Evolutionary conservation across 2,797 vertebrate species (phyloP).

Genomic region (Takifugu rubripes): DNA sequence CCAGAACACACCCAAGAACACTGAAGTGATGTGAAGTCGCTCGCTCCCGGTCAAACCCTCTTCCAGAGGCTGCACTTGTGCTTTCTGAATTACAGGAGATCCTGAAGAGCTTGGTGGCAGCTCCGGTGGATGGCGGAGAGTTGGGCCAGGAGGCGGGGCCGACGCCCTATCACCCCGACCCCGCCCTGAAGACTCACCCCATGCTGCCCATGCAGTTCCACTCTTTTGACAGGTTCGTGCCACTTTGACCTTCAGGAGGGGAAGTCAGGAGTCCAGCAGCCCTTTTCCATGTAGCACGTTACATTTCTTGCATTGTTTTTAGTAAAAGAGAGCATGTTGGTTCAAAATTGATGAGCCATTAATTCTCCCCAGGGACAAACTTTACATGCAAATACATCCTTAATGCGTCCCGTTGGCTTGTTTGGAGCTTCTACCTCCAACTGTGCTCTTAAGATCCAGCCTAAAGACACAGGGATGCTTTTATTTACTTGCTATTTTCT

Average conservation of each 20-base stretch:
- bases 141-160: slow-evolving; percentile 88
- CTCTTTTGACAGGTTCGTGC: slow-evolving; percentile 91
- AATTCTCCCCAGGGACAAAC: too few relatives aligned
- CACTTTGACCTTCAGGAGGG: background rate
- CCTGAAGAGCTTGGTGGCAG: slow-evolving; percentile 94
- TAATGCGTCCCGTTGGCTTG: slow-evolving; percentile 3
- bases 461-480: too few relatives aligned
- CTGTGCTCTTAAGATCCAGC: too few relatives aligned
- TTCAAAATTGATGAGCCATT: background rate
- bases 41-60: too few relatives aligned
- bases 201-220: slow-evolving; percentile 99
- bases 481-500: too few relatives aligned
- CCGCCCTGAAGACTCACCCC: slow-evolving; percentile 89
- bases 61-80: background rate
- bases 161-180: slow-evolving; percentile 86
- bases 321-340: background rate
- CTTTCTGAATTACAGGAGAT: slow-evolving; percentile 79
- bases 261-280: slow-evolving; percentile 6
- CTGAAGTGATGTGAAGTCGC: too few relatives aligned
- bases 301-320: slow-evolving; percentile 11
- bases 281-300: slow-evolving; percentile 1
- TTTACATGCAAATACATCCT: slow-evolving; percentile 4
- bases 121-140: slow-evolving; percentile 89
- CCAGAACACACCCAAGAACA: too few relatives aligned
- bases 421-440: background rate